Evolutionary conservation across 2,113 vertebrate species (phyloP).

Genomic region (Dunckerocampus dactyliophorus): DNA sequence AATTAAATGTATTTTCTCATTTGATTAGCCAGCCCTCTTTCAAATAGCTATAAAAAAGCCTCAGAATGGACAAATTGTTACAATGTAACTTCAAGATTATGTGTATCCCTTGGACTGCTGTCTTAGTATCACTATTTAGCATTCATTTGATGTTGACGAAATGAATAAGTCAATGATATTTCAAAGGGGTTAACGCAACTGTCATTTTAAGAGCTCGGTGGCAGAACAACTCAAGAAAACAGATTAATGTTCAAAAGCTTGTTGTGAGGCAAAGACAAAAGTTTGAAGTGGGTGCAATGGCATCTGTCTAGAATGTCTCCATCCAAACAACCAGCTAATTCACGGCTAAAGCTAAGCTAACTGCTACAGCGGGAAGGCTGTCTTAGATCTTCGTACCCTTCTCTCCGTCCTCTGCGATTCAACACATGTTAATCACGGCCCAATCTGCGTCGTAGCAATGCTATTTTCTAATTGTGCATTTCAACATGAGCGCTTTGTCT

Average conservation of each 20-base stretch:
- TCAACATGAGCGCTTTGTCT: neutral
- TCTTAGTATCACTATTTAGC: neutral
- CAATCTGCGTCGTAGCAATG: neutral
- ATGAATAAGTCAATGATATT: no score
- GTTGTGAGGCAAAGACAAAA: slow-evolving; percentile 6
- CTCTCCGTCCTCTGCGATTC: slow-evolving; percentile 48
- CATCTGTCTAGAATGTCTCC: neutral
- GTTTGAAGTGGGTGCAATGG: neutral
- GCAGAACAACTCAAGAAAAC: neutral
- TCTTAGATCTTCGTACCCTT: slow-evolving; percentile 54
- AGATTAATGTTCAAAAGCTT: neutral
- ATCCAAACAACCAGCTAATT: slow-evolving; percentile 39
- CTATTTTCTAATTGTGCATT: neutral
- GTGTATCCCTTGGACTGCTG: neutral
- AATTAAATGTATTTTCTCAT: no score
- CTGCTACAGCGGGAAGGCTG: slow-evolving; percentile 25
- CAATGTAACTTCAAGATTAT: neutral
- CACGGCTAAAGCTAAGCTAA: slow-evolving; percentile 60
- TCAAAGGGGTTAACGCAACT: no score
- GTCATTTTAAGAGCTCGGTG: neutral
- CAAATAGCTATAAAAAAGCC: neutral
- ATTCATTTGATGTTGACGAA: no score
- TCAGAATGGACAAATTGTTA: neutral
- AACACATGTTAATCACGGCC: slow-evolving; percentile 29
- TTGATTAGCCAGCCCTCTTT: neutral